A percentile compares a stretch with the other conserved stretches of the same genome.
phyloP scores from a whole-genome alignment of 2,113 vertebrate species.

The Phylloscopus whistleri region DNA sequence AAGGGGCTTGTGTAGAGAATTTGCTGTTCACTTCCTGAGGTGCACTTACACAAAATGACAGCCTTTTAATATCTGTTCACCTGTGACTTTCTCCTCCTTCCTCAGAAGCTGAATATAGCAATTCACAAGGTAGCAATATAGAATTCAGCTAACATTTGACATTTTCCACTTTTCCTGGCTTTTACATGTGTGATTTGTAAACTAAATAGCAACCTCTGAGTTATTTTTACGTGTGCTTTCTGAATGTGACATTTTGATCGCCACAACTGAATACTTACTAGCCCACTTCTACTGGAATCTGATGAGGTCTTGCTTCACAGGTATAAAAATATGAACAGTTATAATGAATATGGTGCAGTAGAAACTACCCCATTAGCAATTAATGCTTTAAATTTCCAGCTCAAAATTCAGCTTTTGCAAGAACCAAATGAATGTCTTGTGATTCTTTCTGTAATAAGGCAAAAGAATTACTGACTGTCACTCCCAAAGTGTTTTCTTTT shows the following conservation, averaged over 20 bases:
- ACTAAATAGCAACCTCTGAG: not conserved
- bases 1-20: not conserved
- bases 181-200: not conserved
- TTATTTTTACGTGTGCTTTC: not conserved
- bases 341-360: not conserved
- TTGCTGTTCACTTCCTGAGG: not conserved
- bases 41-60: not conserved
- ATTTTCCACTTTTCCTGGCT: not conserved
- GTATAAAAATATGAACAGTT: not conserved
- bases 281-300: not conserved
- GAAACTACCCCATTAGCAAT: not conserved
- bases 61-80: not conserved
- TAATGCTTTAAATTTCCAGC: not conserved
- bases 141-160: not conserved
- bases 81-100: not conserved
- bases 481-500: not conserved
- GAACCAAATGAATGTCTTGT: not conserved
- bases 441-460: not conserved
- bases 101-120: not conserved
- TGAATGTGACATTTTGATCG: not conserved
- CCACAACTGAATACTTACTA: not conserved
- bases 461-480: not conserved
- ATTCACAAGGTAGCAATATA: not conserved
- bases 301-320: not conserved
- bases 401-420: not conserved